Evolutionary conservation across 2,888 invertebrate species (phyloP), one percentile per base, ranked within the genome.

Genomic region (Epinotia nisella): DNA sequence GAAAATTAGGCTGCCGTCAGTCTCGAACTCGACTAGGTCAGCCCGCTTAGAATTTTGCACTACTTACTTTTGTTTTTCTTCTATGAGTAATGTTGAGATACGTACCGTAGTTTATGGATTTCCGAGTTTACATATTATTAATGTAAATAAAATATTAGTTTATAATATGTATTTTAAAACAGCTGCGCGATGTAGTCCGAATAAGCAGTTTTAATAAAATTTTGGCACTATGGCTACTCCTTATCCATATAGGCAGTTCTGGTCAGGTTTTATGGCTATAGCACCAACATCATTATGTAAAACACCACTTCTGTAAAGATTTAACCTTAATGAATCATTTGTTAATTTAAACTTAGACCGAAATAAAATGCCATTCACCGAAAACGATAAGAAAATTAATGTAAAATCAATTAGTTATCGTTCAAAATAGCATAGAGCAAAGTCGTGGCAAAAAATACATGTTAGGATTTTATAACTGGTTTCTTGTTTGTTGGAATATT

Each of bases 401-500:
- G 76, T 70, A 75, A 73, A 70, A 76, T 69, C 71, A 74, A 78
- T 78, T 80, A 78, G 79, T 77, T 82, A 73, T 75, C 76, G 76
- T 70, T 76, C 78, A 76, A 21, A 58, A 78, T 83, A 83, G 81
- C 79, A 77, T 67, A 77, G 66, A 81, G 76, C 75, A 76, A 74
- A 81, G 76, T 71, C 81, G 76, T 78, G 76, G 77, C 82, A 80
- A 81, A 84, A 84, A 81, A 80, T 82, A 75, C 74, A 71, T 74
- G 71, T 61, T 75, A 68, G 84, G 83, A 81, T 81, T 66, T 76
- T 79, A 83, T 83, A 92, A 92, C 92, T 85, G 90, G 92, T 92
- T 91, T 90, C 82, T 81, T 72, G 61, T 72, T 74, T 85, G 85
- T 87, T 82, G 81, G 87, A 91, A 89, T 92, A 90, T 91, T 88